These are phyloP conservation scores for Stegostoma tigrinum DNA, from an alignment of 2,113 vertebrate genomes.

Conservation along the genomic window DNA sequence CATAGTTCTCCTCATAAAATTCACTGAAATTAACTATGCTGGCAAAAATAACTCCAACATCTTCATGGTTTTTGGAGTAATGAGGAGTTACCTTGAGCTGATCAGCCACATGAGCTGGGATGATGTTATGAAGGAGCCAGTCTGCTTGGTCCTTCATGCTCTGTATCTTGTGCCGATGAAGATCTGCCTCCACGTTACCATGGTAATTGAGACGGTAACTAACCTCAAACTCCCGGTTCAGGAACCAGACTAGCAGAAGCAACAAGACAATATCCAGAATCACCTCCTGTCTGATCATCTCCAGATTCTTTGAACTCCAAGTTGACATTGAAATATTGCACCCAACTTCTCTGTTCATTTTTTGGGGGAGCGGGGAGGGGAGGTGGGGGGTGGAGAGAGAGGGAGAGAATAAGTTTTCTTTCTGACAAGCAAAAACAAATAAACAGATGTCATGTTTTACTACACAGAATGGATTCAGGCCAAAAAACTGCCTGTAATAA, in stretches of 20 bases:
- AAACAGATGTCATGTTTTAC: neutral
- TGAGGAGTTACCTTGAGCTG: conserved; percentile 95
- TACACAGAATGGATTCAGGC: neutral
- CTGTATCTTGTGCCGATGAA: conserved; percentile 92
- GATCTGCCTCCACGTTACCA: conserved; percentile 87
- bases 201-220: conserved; percentile 97
- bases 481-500: neutral
- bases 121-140: conserved; percentile 94
- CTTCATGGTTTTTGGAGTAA: conserved; percentile 97
- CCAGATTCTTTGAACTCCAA: conserved; percentile 39
- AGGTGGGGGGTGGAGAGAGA: conserved; percentile 33
- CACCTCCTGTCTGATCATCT: conserved; percentile 69
- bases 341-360: conserved; percentile 37
- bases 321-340: conserved; percentile 45
- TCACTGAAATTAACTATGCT: conserved; percentile 98
- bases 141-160: conserved; percentile 92
- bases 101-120: conserved; percentile 92
- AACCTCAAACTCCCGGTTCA: conserved; percentile 94
- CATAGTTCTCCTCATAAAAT: conserved; percentile 97
- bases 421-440: neutral
- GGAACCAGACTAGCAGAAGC: conserved; percentile 91
- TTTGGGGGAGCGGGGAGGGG: conserved; percentile 42
- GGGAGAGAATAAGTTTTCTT: neutral
- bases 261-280: conserved; percentile 80
- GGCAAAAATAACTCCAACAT: conserved; percentile 88